Conservation (phyloP, 2,113 vertebrate genomes). For the Macaca fascicularis region DNA sequence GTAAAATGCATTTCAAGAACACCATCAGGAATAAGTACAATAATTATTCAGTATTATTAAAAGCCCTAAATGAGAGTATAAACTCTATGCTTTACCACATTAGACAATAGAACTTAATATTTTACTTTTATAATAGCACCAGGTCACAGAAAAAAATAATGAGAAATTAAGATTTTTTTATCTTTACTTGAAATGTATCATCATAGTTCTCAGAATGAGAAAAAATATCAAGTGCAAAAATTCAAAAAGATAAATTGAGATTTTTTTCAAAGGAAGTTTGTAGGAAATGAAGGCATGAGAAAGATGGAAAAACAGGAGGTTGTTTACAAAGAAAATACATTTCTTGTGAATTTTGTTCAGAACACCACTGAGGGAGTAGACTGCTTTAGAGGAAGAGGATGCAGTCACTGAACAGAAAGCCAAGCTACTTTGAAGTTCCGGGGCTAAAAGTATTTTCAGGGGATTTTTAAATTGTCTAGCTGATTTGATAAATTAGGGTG, state of each 20-base stretch:
- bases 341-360: not conserved
- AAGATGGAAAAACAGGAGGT: not conserved
- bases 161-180: not conserved
- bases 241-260: not conserved
- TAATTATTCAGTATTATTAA: not conserved
- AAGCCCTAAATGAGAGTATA: not conserved
- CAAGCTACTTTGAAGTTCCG: not conserved
- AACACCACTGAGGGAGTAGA: not conserved
- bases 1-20: not conserved
- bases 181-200: slow-evolving; percentile 19
- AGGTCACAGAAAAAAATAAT: not conserved
- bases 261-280: not conserved
- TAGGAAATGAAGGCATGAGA: not conserved
- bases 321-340: not conserved
- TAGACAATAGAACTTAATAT: not conserved
- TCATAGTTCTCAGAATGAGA: not conserved
- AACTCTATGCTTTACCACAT: not conserved
- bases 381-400: accelerated
- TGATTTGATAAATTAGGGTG: not conserved
- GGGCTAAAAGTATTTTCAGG: not conserved
- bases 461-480: not conserved
- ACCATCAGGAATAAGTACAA: not conserved
- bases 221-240: not conserved
- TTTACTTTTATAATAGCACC: not conserved
- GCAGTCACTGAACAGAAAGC: not conserved